These are phyloP conservation scores for Channa striata DNA, from an alignment of 2,797 vertebrate genomes.

Conservation along the genomic window DNA sequence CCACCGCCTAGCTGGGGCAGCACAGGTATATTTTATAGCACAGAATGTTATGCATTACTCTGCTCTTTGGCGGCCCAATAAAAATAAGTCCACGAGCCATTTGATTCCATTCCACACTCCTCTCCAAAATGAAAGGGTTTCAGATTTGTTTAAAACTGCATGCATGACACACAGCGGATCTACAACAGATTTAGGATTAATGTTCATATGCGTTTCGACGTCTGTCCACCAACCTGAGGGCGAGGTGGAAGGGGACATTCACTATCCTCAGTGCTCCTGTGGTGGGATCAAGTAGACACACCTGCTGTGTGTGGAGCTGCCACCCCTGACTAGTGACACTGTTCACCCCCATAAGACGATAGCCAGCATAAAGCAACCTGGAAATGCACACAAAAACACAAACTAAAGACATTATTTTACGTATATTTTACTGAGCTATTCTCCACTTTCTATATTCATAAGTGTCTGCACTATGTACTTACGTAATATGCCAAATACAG, in stretches of 20 bases:
- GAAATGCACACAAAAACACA: conserved; percentile 9
- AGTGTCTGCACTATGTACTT: neutral
- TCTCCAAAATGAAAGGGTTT: neutral
- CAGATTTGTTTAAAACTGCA: neutral
- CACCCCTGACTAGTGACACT: conserved; percentile 96
- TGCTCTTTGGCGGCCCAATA: too few relatives aligned
- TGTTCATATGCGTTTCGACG: neutral
- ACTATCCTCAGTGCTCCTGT: conserved; percentile 91
- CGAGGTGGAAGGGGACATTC: conserved; percentile 95
- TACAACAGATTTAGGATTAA: neutral
- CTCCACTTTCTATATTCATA: neutral
- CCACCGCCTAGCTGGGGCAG: too few relatives aligned
- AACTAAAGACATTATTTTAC: too few relatives aligned
- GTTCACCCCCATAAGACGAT: conserved; percentile 98
- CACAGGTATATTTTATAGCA: too few relatives aligned
- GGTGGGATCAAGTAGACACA: conserved; percentile 93
- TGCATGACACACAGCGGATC: neutral
- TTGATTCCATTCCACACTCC: too few relatives aligned
- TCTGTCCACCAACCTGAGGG: conserved; percentile 89
- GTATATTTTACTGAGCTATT: neutral
- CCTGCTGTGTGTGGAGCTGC: conserved; percentile 96
- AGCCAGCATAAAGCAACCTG: conserved; percentile 95
- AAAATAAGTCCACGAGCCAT: too few relatives aligned
- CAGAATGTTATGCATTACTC: too few relatives aligned
- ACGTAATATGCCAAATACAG: neutral